Conservation (phyloP, 2,113 vertebrate genomes). For the Vicugna pacos region DNA sequence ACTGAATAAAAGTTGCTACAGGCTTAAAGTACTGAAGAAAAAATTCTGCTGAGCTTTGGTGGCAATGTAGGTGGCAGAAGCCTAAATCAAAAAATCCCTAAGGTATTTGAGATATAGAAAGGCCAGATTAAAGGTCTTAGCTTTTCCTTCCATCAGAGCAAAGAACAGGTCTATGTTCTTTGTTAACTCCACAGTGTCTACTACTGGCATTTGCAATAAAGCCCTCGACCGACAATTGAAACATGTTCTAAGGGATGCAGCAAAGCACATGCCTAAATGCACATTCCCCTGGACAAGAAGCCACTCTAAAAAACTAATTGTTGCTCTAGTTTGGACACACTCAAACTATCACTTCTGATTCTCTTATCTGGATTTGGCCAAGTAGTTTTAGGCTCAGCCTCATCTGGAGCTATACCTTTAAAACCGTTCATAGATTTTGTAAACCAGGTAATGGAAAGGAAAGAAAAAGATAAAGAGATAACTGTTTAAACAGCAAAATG, state of each 20-base stretch:
- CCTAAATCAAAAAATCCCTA: neutral
- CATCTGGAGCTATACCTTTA: neutral
- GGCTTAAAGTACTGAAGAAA: constrained; percentile 53
- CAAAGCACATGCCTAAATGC: neutral
- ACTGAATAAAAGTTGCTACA: constrained; percentile 36
- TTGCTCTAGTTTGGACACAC: neutral
- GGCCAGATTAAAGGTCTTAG: neutral
- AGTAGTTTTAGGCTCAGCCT: neutral
- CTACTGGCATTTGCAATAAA: neutral
- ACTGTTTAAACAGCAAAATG: neutral
- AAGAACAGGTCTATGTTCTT: neutral
- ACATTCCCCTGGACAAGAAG: neutral
- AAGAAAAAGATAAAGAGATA: neutral
- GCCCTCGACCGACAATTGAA: neutral
- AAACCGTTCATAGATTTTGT: neutral
- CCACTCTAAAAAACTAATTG: neutral
- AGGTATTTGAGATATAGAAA: neutral
- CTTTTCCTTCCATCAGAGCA: neutral
- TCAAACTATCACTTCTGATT: neutral
- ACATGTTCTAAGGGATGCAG: neutral
- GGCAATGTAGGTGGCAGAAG: neutral
- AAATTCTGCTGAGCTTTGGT: neutral
- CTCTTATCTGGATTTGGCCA: neutral
- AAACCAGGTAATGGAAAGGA: neutral
- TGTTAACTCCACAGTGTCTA: neutral